Evolutionary conservation across 2,113 vertebrate genomes (phyloP).

Genomic region (Donacobius atricapilla): DNA sequence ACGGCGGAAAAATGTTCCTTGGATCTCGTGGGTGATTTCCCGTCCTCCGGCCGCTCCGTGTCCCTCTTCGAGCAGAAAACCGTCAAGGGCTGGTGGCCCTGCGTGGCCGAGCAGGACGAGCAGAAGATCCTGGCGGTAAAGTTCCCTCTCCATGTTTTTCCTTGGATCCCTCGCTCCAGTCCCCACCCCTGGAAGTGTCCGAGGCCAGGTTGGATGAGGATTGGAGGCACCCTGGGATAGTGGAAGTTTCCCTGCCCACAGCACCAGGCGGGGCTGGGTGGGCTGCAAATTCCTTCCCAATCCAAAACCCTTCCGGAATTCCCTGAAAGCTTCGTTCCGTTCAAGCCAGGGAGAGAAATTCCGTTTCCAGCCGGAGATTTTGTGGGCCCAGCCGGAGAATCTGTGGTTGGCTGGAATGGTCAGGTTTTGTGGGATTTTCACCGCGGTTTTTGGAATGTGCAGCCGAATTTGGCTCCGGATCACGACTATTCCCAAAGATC

Average conservation of each 20-base stretch:
- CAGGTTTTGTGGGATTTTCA: not conserved
- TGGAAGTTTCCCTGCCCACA: not conserved
- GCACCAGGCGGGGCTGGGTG: not conserved
- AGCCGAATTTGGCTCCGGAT: fast-evolving
- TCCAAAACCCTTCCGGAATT: fast-evolving
- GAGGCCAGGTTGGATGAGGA: fast-evolving
- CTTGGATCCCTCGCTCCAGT: not conserved
- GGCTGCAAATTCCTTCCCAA: not conserved
- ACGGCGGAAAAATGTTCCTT: slow-evolving; percentile 85
- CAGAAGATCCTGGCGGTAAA: slow-evolving; percentile 82
- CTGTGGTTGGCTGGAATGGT: fast-evolving
- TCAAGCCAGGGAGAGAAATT: not conserved
- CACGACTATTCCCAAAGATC: fast-evolving
- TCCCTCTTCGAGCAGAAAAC: slow-evolving; percentile 96
- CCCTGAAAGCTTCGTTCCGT: not conserved
- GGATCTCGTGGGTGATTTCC: slow-evolving; percentile 71
- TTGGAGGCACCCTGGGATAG: not conserved
- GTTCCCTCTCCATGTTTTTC: fast-evolving
- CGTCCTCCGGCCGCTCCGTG: slow-evolving; percentile 66
- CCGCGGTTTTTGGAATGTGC: not conserved
- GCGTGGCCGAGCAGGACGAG: slow-evolving; percentile 72
- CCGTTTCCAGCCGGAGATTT: fast-evolving
- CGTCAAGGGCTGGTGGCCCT: slow-evolving; percentile 97
- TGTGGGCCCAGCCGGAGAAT: not conserved
- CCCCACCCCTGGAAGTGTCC: not conserved